Conservation (phyloP, 2,797 vertebrate species). For the Hydrophis major region DNA sequence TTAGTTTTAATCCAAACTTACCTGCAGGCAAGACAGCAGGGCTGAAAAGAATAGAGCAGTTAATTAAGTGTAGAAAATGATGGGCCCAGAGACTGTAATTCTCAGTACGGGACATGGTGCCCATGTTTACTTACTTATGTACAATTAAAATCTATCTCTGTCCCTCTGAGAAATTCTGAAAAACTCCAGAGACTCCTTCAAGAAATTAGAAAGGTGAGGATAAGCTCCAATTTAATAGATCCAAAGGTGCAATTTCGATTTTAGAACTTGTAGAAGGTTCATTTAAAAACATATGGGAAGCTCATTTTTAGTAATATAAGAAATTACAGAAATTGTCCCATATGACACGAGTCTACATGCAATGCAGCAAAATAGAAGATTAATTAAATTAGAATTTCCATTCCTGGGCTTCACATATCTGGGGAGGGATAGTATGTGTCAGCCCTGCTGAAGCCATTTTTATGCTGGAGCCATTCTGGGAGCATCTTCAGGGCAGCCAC, state of each 20-base stretch:
- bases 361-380: neutral
- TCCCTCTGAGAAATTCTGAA: neutral
- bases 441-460: too few species aligned
- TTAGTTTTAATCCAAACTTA: constrained; percentile 32
- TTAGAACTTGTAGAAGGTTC: constrained; percentile 6
- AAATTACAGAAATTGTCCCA: neutral
- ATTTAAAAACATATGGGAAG: constrained; percentile 25
- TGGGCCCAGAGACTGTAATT: neutral
- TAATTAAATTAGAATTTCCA: neutral
- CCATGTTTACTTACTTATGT: constrained; percentile 30
- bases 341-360: neutral
- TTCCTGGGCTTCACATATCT: neutral
- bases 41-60: constrained; percentile 20
- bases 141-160: constrained; percentile 6
- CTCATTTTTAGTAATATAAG: constrained; percentile 3
- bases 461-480: too few species aligned
- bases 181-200: neutral
- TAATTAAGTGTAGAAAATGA: constrained; percentile 39
- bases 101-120: neutral
- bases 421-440: neutral
- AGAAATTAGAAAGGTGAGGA: rapidly evolving
- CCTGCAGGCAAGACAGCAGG: constrained; percentile 9
- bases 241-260: constrained; percentile 26
- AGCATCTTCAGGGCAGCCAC: too few species aligned
- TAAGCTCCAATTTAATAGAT: constrained; percentile 3